Conservation (phyloP, 2,113 vertebrate genomes). For the Pluvianellus socialis region DNA sequence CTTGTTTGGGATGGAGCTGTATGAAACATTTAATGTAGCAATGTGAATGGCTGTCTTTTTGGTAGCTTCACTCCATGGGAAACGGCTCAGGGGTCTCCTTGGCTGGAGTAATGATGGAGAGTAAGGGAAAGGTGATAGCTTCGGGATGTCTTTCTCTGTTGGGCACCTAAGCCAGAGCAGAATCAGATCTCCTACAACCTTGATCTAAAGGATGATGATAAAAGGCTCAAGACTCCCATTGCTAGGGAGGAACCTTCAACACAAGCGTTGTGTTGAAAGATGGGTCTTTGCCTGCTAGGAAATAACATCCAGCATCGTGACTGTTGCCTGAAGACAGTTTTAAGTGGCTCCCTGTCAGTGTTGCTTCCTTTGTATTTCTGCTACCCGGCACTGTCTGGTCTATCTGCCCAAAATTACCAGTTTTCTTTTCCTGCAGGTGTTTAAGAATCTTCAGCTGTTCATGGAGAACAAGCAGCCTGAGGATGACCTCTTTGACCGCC, state of each 20-base stretch:
- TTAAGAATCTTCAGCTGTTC: conserved; percentile 97
- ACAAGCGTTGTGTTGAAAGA: not conserved
- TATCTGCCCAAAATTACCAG: not conserved
- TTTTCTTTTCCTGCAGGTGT: conserved; percentile 80
- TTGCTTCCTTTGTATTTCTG: not conserved
- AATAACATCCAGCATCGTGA: not conserved
- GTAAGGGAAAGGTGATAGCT: not conserved
- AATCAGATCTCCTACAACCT: not conserved
- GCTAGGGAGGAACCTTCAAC: not conserved
- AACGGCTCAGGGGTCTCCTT: not conserved
- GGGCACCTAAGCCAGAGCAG: not conserved
- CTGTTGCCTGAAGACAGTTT: not conserved
- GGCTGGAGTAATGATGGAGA: not conserved
- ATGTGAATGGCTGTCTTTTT: not conserved
- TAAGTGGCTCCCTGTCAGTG: not conserved
- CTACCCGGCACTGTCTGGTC: not conserved
- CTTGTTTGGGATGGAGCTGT: not conserved
- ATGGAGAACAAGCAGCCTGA: conserved; percentile 97
- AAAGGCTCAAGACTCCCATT: not conserved
- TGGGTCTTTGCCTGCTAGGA: not conserved
- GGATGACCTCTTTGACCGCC: conserved; percentile 95
- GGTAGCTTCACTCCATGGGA: not conserved
- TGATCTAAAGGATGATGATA: not conserved
- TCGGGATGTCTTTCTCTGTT: not conserved
- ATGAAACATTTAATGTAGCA: not conserved